Conservation (phyloP, 2,113 vertebrate genomes). For the Microcebus jonahi region DNA sequence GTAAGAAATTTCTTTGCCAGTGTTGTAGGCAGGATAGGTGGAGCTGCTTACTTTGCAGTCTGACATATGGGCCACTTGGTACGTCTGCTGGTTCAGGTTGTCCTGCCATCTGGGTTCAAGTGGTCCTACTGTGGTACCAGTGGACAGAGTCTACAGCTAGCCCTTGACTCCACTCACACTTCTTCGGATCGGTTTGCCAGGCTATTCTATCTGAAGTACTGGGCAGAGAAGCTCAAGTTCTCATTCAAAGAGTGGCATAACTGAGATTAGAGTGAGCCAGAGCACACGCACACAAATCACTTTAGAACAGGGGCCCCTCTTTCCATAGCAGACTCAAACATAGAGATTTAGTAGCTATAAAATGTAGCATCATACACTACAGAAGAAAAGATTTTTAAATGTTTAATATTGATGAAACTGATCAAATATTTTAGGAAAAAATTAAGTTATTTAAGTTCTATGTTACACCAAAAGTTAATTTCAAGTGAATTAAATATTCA, state of each 20-base stretch:
- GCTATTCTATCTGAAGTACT: background rate
- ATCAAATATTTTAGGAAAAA: background rate
- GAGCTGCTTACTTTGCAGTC: background rate
- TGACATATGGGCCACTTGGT: background rate
- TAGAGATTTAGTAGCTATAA: background rate
- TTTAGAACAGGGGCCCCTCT: background rate
- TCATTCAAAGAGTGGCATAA: background rate
- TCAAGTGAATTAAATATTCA: background rate
- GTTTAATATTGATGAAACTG: background rate
- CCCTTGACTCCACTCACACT: background rate
- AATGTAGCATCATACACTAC: background rate
- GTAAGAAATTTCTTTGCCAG: background rate
- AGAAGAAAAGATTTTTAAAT: background rate
- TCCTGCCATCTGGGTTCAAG: background rate
- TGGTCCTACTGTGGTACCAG: no score
- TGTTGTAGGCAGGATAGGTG: background rate
- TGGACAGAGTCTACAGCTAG: background rate
- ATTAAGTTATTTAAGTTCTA: background rate
- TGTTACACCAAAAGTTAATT: background rate
- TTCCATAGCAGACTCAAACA: background rate
- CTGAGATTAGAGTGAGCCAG: background rate
- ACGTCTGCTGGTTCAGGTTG: background rate
- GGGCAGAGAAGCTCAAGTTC: background rate
- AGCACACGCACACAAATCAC: background rate
- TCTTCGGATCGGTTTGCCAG: background rate